Conservation (phyloP, 2,888 invertebrate genomes). For the Microplitis deprimator region DNA sequence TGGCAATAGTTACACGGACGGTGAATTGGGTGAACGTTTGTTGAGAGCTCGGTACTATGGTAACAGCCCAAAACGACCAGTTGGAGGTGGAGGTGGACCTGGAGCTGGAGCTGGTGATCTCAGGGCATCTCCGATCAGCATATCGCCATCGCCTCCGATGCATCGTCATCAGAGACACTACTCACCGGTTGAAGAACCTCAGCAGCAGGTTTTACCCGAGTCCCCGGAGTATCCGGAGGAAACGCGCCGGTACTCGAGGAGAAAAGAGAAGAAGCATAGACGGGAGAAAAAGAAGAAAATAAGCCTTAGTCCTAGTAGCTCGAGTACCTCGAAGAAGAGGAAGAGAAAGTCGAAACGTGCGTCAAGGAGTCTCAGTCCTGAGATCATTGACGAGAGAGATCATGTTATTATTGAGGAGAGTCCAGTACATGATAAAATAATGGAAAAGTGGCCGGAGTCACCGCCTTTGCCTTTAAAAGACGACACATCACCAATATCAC, state of each 20-base stretch:
- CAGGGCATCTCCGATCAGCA: constrained; percentile 71
- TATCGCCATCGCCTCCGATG: constrained; percentile 72
- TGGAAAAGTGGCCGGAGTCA: constrained; percentile 70
- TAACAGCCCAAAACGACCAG: constrained; percentile 45
- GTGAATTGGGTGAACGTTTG: constrained; percentile 64
- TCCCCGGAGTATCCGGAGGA: constrained; percentile 62
- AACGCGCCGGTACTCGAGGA: constrained; percentile 60
- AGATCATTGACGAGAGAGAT: constrained; percentile 47
- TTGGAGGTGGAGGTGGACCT: constrained; percentile 13
- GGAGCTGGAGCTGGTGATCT: constrained; percentile 41
- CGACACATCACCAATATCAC: constrained; percentile 77
- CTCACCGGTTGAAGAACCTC: constrained; percentile 59
- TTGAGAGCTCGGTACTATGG: constrained; percentile 65
- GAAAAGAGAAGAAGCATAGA: constrained; percentile 73
- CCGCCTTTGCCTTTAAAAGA: constrained; percentile 73
- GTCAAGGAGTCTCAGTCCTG: constrained; percentile 79
- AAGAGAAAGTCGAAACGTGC: constrained; percentile 78
- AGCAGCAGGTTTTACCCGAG: constrained; percentile 47
- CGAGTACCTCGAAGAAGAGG: constrained; percentile 81
- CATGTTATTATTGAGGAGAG: constrained; percentile 56
- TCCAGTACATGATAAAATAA: constrained; percentile 70
- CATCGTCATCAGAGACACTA: constrained; percentile 49
- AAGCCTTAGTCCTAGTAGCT: constrained; percentile 69
- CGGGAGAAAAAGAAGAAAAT: constrained; percentile 84
- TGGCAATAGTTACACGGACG: constrained; percentile 68